phyloP scores from a whole-genome alignment of 2,113 vertebrate species.

The Nannobrachium achirus region DNA sequence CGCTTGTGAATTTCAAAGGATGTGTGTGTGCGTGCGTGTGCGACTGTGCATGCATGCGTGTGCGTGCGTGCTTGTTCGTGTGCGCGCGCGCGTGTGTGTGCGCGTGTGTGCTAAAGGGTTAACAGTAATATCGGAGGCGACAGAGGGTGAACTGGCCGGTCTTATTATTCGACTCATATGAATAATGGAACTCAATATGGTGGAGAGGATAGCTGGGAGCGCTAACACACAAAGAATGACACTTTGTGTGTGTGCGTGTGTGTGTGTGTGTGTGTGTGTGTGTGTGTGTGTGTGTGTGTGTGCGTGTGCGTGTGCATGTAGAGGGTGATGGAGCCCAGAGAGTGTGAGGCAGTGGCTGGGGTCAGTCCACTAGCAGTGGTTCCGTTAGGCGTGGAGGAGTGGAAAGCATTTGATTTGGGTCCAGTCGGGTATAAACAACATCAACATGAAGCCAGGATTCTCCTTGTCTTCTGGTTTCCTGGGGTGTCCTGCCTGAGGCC shows the following conservation, averaged over 20 bases:
- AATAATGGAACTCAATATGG: slow-evolving; percentile 79
- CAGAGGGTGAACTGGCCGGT: slow-evolving; percentile 62
- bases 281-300: slow-evolving; percentile 28
- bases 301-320: not conserved
- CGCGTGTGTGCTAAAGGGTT: slow-evolving; percentile 57
- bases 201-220: slow-evolving; percentile 62
- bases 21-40: slow-evolving; percentile 14
- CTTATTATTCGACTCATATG: slow-evolving; percentile 73
- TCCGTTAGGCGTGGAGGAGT: no score
- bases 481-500: no score
- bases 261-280: slow-evolving; percentile 23
- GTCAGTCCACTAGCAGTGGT: no score
- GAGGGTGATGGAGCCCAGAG: no score
- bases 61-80: slow-evolving; percentile 2
- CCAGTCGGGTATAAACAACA: no score
- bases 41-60: slow-evolving; percentile 11
- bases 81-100: slow-evolving; percentile 1
- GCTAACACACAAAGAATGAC: not conserved
- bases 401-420: no score
- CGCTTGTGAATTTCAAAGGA: slow-evolving; percentile 4
- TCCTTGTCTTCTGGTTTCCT: no score
- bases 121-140: slow-evolving; percentile 69
- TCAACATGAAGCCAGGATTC: no score
- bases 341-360: no score
- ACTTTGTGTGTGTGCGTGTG: slow-evolving; percentile 14